Conservation (phyloP, 2,888 invertebrate genomes). For the Adelognathus sp. region DNA sequence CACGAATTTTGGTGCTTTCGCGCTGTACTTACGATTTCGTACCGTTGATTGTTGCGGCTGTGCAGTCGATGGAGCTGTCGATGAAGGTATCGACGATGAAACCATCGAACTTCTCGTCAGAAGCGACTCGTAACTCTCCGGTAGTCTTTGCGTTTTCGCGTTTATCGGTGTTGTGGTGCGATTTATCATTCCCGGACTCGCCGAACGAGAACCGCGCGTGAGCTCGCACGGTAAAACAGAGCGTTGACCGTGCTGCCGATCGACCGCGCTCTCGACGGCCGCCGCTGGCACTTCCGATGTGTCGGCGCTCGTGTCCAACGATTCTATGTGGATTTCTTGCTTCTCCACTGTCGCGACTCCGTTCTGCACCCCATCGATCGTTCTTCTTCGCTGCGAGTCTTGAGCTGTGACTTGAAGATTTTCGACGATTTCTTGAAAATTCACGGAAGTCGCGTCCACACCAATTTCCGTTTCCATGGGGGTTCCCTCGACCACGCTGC, state of each 20-base stretch:
- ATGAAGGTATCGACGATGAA: constrained; percentile 6
- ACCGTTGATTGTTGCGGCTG: constrained; percentile 47
- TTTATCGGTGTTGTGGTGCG: constrained; percentile 61
- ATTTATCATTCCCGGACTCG: constrained; percentile 61
- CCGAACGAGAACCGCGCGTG: constrained; percentile 52
- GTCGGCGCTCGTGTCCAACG: too few species aligned
- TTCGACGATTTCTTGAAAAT: constrained; percentile 55
- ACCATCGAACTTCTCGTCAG: constrained; percentile 45
- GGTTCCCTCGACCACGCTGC: constrained; percentile 51
- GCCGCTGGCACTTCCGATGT: too few species aligned
- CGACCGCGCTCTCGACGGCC: not conserved
- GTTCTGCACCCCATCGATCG: constrained; percentile 37
- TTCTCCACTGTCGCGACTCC: constrained; percentile 10
- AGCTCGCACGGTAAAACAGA: constrained; percentile 32
- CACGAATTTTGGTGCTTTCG: constrained; percentile 71
- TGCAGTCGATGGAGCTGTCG: not conserved
- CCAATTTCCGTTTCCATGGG: constrained; percentile 60
- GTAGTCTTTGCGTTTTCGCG: constrained; percentile 67
- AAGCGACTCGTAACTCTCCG: constrained; percentile 65
- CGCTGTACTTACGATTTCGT: constrained; percentile 69
- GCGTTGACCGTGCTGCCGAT: not conserved
- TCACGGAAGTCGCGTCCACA: constrained; percentile 50
- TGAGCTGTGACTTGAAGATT: constrained; percentile 28
- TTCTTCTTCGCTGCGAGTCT: not conserved
- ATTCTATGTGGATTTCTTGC: not conserved